Evolutionary conservation across 2,888 invertebrate species (phyloP), one percentile per base, ranked within the genome.

Genomic region (Pedicia rivosa): DNA sequence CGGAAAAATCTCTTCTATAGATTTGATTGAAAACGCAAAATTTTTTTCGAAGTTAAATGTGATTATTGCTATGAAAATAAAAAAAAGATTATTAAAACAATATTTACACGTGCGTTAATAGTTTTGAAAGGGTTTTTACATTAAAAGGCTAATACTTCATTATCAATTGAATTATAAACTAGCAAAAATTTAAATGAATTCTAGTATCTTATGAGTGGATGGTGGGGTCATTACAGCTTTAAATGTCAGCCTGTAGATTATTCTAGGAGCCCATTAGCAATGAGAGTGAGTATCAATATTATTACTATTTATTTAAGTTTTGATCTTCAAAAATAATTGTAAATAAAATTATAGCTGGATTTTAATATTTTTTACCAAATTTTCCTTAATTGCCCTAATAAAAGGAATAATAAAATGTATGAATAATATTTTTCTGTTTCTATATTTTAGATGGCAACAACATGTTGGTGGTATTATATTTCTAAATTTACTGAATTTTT

Each of bases 381-480:
- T 17, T 27, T 12, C 19, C 35, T 24, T n/a, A n/a, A n/a, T n/a
- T n/a, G 40, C 41, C 39, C 30, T 33, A 39, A 25, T 41, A 22
- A 32, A 39, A 32, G 41, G 24, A 40, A 33, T n/a, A n/a, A n/a
- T n/a, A n/a, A n/a, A n/a, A n/a, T n/a, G n/a, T n/a, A n/a, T n/a
- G n/a, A 24, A 7, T 25, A 24, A 34, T 24, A 37, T 38, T 25
- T 2, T 36, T 41, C 43, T 32, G 37, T 48, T 47, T 44, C 50
- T 50, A 41, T 41, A 45, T 53, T 63, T 30, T 60, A 84, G 83
- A 91, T 94, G 87, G 87, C 83, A 37, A 72, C 73, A 51, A 83
- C 84, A 28, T 90, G 90, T 63, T 94, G 91, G 90, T 88, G 87
- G 88, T 94, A 92, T 64, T 92, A 87, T 67, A 78, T 94, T 63